Evolutionary conservation across 2,797 vertebrate species (phyloP), one percentile per base, ranked within the genome.

Genomic region (Molossus alvarezi): DNA sequence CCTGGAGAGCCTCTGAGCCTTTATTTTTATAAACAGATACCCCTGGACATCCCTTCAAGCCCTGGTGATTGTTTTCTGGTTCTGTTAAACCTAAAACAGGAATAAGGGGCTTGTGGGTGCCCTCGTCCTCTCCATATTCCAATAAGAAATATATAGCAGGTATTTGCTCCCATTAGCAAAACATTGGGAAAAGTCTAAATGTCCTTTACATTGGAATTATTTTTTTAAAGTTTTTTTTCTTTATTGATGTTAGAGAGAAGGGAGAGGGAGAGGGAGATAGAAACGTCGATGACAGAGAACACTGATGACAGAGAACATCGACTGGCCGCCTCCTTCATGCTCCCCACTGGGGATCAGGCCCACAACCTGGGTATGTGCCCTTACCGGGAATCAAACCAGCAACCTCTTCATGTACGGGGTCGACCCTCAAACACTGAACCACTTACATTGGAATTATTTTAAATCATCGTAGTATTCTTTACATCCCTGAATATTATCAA

Each of bases 401-500:
- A 6, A 45, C 41, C 41, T 45, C 41, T 45, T 45, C 5, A 45
- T 45, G 41, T 45, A 45, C 3, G 33, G 41, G 41, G 41, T 45
- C 6, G 41, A 45, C 41, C 5, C 41, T 45, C 41, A 45, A 45
- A 5, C 41, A 45, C 41, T 45, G 41, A 45, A 45, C 41, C 41
- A 45, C 41, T 5, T 45, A 45, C 41, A 33, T 3, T 88, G 55
- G 37, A 62, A 79, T 67, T 67, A 21, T 69, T 95, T 64, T n/a
- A 95, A 88, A 21, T 55, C 23, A 67, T 57, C 15, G 2, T 60
- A n/a, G 48, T 25, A 45, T 73, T 83, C 45, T 87, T 25, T n/a
- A 53, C 5, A 12, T 48, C 48, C 33, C 92, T 92, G 80, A 93
- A 93, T 83, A 69, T 84, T 84, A 45, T 71, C 12, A 65, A 69